phyloP scores from a whole-genome alignment of 2,113 vertebrate species.

The Pterophyllum scalare region DNA sequence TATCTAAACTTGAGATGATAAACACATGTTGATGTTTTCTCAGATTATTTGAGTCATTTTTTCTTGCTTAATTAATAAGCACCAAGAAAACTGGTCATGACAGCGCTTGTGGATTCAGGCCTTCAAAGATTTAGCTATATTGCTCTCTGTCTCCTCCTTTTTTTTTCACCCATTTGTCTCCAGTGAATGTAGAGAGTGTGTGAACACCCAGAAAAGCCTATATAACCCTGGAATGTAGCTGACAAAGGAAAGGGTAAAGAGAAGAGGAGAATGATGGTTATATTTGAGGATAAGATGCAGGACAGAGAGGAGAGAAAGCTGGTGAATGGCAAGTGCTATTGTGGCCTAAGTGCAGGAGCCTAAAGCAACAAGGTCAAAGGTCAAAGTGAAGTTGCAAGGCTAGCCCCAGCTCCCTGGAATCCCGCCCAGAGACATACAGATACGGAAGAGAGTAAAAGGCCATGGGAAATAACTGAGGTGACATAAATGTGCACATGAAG shows the following conservation, averaged over 20 bases:
- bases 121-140: neutral
- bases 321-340: constrained; percentile 66
- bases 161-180: neutral
- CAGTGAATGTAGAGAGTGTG: constrained; percentile 7
- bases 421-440: constrained; percentile 57
- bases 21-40: neutral
- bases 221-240: constrained; percentile 46
- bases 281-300: constrained; percentile 25
- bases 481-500: neutral
- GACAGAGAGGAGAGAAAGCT: constrained; percentile 31
- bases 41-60: neutral
- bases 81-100: neutral
- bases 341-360: constrained; percentile 51
- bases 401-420: constrained; percentile 45
- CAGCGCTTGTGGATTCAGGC: neutral
- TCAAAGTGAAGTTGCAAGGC: constrained; percentile 76
- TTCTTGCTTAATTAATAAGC: neutral
- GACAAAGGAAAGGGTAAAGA: constrained; percentile 42
- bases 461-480: neutral
- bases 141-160: neutral
- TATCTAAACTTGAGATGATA: neutral
- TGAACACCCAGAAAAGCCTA: constrained; percentile 10
- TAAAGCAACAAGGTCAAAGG: constrained; percentile 64
- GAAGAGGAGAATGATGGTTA: constrained; percentile 9
- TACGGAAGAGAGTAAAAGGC: neutral